Base-by-base conservation (phyloP, 2,888 invertebrate species). In the Dasypogon diadema region DNA sequence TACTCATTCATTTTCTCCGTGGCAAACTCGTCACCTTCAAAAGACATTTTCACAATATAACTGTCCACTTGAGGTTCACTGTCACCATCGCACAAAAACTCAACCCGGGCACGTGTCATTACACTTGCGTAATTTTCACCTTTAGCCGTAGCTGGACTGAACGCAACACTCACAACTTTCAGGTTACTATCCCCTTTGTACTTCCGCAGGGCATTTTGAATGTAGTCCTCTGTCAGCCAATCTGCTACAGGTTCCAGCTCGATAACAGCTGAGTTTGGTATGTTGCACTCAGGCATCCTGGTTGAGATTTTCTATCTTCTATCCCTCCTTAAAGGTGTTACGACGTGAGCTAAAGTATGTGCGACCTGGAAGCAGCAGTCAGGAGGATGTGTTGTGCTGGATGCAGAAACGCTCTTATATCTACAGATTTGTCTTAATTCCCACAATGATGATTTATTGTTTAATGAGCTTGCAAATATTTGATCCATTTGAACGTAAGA, bases 31-130 rank as follows among this genome's bases (percentile, higher is more conserved):
- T 84, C 81, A 2, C 80, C 80, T 51, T 84, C 84, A 46, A 82
- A 83, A 0, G 84, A 81, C 3, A 82, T 83, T 76, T 85, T 85
- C 1, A 85, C 79, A 12, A 85, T 83, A 68, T 82, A 83, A 79
- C 76, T 55, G 78, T 78, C 70, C 76, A 77, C 5, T 63, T 16
- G n/a, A 2, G 75, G 63, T 26, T 80, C 79, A 2, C 34, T 24
- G 8, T 37, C 21, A 21, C 42, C 14, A 5, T 26, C 26, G 21
- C 26, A 18, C 14, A 74, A 4, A 18, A 37, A 74, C 12, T 74
- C 24, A 2, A 82, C 80, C 55, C 79, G 75, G 22, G 83, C 77
- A 8, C 83, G 80, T 12, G 80, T 81, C 80, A 83, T 81, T 3
- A 81, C 78, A 75, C 83, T 83, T 56, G 82, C 81, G 74, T 82